Evolutionary conservation across 2,797 vertebrate species (phyloP).

Genomic region (Sparus aurata): DNA sequence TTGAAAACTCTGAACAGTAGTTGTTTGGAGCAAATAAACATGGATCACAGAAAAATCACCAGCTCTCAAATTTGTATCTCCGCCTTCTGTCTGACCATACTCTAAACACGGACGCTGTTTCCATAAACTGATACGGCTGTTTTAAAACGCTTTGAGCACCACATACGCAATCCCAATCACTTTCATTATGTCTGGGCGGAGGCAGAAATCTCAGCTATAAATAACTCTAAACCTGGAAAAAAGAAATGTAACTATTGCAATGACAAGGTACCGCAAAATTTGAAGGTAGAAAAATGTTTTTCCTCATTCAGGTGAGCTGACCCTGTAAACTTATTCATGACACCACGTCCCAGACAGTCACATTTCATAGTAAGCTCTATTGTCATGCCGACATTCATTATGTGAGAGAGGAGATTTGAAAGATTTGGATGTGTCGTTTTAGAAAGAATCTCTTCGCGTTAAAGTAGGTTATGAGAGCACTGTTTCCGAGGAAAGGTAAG

Average conservation of each 20-base stretch:
- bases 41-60: not conserved
- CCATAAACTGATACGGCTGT: not conserved
- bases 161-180: conserved; percentile 5
- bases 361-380: conserved; percentile 4
- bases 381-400: conserved; percentile 27
- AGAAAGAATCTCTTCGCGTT: conserved; percentile 41
- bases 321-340: not conserved
- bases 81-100: not conserved
- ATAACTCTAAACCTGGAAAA: not conserved
- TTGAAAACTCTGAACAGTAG: not conserved
- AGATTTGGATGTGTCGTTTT: conserved; percentile 43
- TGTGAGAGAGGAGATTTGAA: conserved; percentile 35
- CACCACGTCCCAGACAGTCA: not conserved
- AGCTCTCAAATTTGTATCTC: not conserved
- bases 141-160: conserved; percentile 12
- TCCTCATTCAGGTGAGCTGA: conserved; percentile 9
- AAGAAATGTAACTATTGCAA: not conserved
- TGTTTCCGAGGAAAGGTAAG: conserved; percentile 46
- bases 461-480: conserved; percentile 40
- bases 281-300: not conserved
- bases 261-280: not conserved
- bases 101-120: not conserved
- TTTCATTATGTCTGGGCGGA: not conserved
- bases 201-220: conserved; percentile 21
- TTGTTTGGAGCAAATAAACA: not conserved